Conservation (phyloP, 2,888 invertebrate genomes). For the Pterostichus madidus region DNA sequence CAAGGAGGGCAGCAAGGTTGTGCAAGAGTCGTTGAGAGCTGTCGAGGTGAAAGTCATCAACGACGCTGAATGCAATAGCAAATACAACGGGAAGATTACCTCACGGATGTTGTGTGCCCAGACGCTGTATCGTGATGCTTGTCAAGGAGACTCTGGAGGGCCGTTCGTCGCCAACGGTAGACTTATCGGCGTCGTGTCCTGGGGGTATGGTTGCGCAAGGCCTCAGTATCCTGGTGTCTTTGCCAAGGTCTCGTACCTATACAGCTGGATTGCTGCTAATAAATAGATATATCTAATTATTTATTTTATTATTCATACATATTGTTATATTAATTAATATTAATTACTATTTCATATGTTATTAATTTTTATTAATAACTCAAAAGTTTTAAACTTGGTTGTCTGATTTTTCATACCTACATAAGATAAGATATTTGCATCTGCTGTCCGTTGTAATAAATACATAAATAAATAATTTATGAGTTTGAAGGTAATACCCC, state of each 20-base stretch:
- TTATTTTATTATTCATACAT: background rate
- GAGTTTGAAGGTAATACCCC: too few relatives aligned
- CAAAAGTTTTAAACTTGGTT: too few relatives aligned
- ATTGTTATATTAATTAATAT: background rate
- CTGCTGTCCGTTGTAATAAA: too few relatives aligned
- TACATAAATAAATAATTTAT: too few relatives aligned
- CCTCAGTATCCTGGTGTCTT: slow-evolving; percentile 56
- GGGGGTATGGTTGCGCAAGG: slow-evolving; percentile 54
- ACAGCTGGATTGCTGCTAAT: slow-evolving; percentile 31
- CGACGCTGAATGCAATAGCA: background rate
- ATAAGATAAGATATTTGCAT: too few relatives aligned
- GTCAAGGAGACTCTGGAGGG: slow-evolving; percentile 59
- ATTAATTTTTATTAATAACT: background rate
- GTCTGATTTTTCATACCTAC: too few relatives aligned
- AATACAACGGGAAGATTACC: background rate
- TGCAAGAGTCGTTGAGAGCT: background rate
- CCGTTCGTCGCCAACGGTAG: slow-evolving; percentile 48
- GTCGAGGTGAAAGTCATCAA: slow-evolving; percentile 7
- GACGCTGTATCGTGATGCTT: slow-evolving; percentile 13
- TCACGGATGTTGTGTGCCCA: slow-evolving; percentile 47
- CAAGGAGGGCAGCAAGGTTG: background rate
- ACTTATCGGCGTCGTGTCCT: slow-evolving; percentile 54
- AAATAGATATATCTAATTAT: slow-evolving; percentile 16
- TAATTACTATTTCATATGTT: background rate
- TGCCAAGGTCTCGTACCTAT: slow-evolving; percentile 38